Evolutionary conservation across 2,888 invertebrate genomes (phyloP), one percentile per base, ranked within the genome.

Genomic region (Caenorhabditis uteleia): DNA sequence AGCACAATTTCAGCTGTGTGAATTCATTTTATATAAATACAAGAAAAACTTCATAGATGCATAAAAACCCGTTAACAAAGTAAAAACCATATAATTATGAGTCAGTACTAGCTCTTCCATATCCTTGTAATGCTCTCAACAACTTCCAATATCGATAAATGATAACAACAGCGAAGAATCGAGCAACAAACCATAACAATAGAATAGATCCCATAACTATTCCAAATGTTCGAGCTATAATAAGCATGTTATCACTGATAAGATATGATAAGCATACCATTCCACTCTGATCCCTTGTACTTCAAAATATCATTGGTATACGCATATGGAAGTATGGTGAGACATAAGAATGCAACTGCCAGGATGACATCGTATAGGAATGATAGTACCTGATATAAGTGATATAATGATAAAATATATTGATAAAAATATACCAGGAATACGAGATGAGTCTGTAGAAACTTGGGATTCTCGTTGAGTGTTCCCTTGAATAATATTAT

Each of bases 131-230:
- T 18, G 54, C 57, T 46, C 70, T 31, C 14, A 70, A 46, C 23
- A 70, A 40, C 25, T 70, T 70, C 70, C 70, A 70, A 26, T 70
- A 67, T 38, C 67, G 53, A 44, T 70, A 70, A 34, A 70, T 57
- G 36, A 67, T 56, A 29, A 64, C 31, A 12, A 58, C 61, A 26
- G 64, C 64, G 20, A 70, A 58, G 44, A 64, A 67, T 31, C 70
- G 53, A 29, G 67, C 64, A 31, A 68, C 49, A 31, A 70, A 70
- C 70, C 70, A 70, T 23, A 70, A 25, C 21, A 67, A 40, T 29
- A 70, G 39, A 2, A 70, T 16, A 5, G 60, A 64, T 8, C 70
- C 70, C 64, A 70, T 67, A 2, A 70, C 56, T 21, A 61, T 54
- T 18, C 60, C 67, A 18, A 70, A 70, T 10, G 53, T 25, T 45